These are phyloP conservation scores for Branchipolynoe longqiensis DNA, from an alignment of 2,888 invertebrate genomes.

Conservation along the genomic window DNA sequence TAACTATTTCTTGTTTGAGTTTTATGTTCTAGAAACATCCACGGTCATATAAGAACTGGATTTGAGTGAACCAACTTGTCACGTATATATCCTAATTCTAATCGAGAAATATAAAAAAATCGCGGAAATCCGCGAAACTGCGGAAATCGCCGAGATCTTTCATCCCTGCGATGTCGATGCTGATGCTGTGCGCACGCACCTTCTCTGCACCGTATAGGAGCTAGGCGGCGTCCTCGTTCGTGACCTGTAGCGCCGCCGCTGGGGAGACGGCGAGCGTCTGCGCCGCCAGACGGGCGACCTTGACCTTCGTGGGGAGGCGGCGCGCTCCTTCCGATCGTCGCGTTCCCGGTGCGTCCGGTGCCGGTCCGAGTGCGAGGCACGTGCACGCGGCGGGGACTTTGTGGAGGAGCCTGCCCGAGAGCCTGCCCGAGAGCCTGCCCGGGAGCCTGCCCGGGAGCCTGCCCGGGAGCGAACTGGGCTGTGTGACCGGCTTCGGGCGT, in stretches of 20 bases:
- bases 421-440: background rate
- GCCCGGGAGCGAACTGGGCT: background rate
- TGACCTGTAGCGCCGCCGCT: background rate
- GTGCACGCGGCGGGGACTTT: slow-evolving; percentile 1
- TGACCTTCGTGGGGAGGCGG: slow-evolving; percentile 22
- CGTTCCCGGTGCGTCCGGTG: background rate
- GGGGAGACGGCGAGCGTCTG: slow-evolving; percentile 20
- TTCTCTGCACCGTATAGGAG: slow-evolving; percentile 20
- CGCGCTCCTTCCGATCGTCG: background rate
- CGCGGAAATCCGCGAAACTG: background rate
- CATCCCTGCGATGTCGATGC: too few relatives aligned
- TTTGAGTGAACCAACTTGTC: too few relatives aligned
- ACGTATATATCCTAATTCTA: too few relatives aligned
- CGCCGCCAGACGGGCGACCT: slow-evolving; percentile 48
- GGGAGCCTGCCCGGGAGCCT: background rate
- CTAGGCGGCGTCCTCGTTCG: background rate
- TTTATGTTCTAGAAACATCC: too few relatives aligned
- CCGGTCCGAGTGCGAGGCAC: slow-evolving; percentile 7
- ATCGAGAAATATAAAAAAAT: too few relatives aligned
- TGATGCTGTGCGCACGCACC: background rate
- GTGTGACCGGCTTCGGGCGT: background rate
- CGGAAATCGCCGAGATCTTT: too few relatives aligned
- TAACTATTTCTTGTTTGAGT: too few relatives aligned
- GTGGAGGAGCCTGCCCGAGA: background rate
- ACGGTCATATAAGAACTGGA: too few relatives aligned